Conservation (phyloP, 2,113 vertebrate species). For the Tretioscincus oriximinensis region DNA sequence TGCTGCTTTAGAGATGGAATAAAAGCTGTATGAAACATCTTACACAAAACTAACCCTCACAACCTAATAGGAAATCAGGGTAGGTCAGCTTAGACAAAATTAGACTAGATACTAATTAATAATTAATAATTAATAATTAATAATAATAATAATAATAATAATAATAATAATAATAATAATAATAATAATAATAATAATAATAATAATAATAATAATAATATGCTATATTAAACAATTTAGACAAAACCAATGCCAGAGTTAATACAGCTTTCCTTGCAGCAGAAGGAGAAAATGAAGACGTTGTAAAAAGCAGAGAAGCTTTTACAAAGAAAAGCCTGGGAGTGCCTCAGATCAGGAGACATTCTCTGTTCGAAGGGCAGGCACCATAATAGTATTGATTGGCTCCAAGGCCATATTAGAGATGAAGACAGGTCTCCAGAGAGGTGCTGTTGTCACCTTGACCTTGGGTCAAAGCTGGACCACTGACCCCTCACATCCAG, state of each 20-base stretch:
- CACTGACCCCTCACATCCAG: constrained; percentile 75
- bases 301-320: constrained; percentile 31
- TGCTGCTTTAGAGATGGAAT: not conserved
- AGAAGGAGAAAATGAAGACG: constrained; percentile 63
- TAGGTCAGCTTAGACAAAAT: constrained; percentile 8
- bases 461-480: constrained; percentile 85
- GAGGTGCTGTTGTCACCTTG: constrained; percentile 86
- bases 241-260: constrained; percentile 30
- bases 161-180: too few relatives aligned
- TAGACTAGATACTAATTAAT: not conserved
- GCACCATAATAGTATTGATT: constrained; percentile 89
- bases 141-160: too few relatives aligned
- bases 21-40: constrained; percentile 11
- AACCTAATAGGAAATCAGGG: not conserved
- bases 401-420: constrained; percentile 81
- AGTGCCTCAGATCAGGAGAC: constrained; percentile 74
- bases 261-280: constrained; percentile 36
- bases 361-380: constrained; percentile 64
- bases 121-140: too few relatives aligned
- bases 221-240: constrained; percentile 39
- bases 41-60: not conserved
- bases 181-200: not conserved
- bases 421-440: constrained; percentile 80
- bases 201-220: constrained; percentile 52
- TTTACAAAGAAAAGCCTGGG: constrained; percentile 36